These are phyloP conservation scores for Anhinga rufa DNA, from an alignment of 2,113 vertebrate species.

Conservation along the genomic window DNA sequence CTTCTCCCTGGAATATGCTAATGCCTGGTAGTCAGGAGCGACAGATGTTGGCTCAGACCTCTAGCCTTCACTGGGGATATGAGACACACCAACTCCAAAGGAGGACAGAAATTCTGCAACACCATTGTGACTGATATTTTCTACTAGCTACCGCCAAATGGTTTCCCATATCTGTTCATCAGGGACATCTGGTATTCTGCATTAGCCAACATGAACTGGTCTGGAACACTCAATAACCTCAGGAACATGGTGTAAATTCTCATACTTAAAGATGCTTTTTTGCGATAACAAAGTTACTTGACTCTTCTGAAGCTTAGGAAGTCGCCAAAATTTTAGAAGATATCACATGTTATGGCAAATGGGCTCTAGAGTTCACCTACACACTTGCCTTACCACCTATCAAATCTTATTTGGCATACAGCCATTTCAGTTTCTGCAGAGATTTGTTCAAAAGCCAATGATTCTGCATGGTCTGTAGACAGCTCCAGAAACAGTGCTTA, in stretches of 20 bases:
- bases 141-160: neutral
- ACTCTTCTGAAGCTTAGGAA: neutral
- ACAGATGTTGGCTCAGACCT: neutral
- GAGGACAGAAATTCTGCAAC: neutral
- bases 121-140: neutral
- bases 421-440: neutral
- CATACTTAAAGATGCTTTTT: neutral
- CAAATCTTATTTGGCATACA: neutral
- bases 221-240: neutral
- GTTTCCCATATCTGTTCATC: slow-evolving; percentile 17
- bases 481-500: neutral
- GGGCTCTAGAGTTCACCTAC: neutral
- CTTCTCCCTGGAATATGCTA: neutral
- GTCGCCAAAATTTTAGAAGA: neutral
- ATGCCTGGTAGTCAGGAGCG: neutral
- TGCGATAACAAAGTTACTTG: neutral
- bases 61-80: neutral
- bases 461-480: neutral
- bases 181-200: slow-evolving; percentile 28
- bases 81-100: neutral
- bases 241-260: neutral
- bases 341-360: neutral
- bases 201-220: slow-evolving; percentile 11
- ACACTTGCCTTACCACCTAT: neutral
- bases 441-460: neutral